Evolutionary conservation across 2,888 invertebrate species (phyloP).

Genomic region (Yponomeuta malinellus): DNA sequence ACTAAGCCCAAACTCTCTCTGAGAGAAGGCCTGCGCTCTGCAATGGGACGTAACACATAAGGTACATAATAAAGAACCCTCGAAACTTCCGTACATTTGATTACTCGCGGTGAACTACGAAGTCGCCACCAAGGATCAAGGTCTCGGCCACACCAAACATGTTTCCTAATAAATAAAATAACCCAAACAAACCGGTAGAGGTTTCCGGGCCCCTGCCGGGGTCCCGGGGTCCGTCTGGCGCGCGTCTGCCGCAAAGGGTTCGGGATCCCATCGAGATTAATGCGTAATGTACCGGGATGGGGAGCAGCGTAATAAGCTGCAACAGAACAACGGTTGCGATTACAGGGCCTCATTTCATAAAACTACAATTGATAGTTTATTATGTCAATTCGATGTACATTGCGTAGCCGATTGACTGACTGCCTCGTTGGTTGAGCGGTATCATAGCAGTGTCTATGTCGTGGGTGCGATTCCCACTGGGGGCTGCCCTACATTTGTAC

Average conservation of each 20-base stretch:
- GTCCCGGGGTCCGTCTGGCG: conserved; percentile 22
- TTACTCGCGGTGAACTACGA: not conserved
- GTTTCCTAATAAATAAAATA: not conserved
- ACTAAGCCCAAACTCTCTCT: no score
- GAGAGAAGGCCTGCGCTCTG: no score
- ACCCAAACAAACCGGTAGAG: not conserved
- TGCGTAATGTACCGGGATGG: conserved; percentile 7
- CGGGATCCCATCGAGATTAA: conserved; percentile 15
- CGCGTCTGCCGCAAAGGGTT: conserved; percentile 26
- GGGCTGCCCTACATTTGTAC: no score
- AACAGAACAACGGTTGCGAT: not conserved
- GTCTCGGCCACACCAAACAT: not conserved
- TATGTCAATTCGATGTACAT: no score
- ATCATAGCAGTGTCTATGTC: no score
- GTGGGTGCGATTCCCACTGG: no score
- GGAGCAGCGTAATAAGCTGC: not conserved
- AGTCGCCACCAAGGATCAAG: not conserved
- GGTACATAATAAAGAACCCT: no score
- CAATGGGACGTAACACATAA: no score
- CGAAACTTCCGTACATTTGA: not conserved
- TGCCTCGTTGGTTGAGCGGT: no score
- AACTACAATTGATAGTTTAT: not conserved
- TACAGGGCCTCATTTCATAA: not conserved
- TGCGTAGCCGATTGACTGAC: no score
- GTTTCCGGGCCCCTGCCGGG: not conserved